Percentiles rank a stretch among this genome's conserved stretches.
These are phyloP conservation scores for Piprites chloris DNA, from an alignment of 2,113 vertebrate genomes.

Conservation along the genomic window DNA sequence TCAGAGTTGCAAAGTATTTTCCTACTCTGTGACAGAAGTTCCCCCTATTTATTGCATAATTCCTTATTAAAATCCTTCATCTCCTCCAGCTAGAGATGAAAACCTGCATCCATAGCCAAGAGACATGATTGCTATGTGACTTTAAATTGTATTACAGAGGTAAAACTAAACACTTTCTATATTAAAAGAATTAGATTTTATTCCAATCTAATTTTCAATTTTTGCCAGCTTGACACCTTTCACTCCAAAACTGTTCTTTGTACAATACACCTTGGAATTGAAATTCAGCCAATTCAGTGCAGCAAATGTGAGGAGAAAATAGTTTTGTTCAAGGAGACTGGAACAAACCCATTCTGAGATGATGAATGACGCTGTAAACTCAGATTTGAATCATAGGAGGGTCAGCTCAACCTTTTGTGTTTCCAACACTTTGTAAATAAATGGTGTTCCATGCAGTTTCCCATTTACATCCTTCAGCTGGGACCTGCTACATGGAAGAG, in stretches of 20 bases:
- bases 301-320: constrained; percentile 56
- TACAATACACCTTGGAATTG: constrained; percentile 42
- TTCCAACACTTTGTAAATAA: constrained; percentile 47
- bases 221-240: constrained; percentile 61
- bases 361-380: constrained; percentile 61
- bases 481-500: neutral
- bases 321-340: constrained; percentile 62
- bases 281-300: constrained; percentile 54
- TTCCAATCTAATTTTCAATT: constrained; percentile 55
- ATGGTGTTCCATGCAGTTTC: constrained; percentile 10
- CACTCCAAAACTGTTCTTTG: neutral
- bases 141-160: constrained; percentile 36
- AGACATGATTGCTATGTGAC: neutral
- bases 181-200: constrained; percentile 46
- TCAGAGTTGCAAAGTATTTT: neutral
- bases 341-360: constrained; percentile 47
- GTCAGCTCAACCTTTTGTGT: constrained; percentile 55
- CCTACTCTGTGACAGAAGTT: neutral
- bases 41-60: constrained; percentile 25
- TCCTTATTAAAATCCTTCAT: constrained; percentile 3
- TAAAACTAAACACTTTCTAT: neutral
- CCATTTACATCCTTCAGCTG: constrained; percentile 18
- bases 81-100: neutral
- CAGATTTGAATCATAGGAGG: constrained; percentile 58
- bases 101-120: neutral